Conservation (phyloP, 2,797 vertebrate genomes). For the Tangara arthus region DNA sequence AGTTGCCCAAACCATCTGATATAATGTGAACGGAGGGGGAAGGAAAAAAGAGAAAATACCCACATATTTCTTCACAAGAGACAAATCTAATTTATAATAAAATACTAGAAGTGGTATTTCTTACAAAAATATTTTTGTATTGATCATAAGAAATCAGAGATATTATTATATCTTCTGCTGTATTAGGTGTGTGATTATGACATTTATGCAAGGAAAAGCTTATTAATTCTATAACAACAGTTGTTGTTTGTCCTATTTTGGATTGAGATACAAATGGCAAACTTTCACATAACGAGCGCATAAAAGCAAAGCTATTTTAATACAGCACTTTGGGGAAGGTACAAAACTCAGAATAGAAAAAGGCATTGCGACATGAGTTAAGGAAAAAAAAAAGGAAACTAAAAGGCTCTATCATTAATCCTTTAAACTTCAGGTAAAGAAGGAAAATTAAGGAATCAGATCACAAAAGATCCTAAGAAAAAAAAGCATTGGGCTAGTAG, state of each 20-base stretch:
- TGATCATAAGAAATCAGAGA: neutral
- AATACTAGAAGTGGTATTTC: neutral
- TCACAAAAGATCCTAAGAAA: neutral
- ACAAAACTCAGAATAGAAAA: neutral
- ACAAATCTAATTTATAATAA: neutral
- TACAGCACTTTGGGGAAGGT: neutral
- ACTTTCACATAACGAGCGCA: neutral
- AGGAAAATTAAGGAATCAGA: neutral
- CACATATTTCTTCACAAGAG: neutral
- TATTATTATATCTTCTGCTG: neutral
- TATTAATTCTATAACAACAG: neutral
- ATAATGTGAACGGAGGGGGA: neutral
- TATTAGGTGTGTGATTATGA: neutral
- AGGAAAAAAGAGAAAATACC: neutral
- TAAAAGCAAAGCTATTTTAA: slow-evolving; percentile 17
- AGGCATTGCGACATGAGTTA: neutral
- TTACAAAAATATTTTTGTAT: neutral
- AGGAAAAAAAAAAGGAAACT: neutral
- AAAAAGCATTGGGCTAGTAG: neutral
- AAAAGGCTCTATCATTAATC: neutral
- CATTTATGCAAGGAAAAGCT: neutral
- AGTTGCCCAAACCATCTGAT: neutral
- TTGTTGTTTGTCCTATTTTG: slow-evolving; percentile 1
- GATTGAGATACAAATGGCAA: neutral
- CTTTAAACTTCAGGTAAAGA: neutral